Conservation (phyloP, 2,888 invertebrate species). For the Fragum whitleyi region DNA sequence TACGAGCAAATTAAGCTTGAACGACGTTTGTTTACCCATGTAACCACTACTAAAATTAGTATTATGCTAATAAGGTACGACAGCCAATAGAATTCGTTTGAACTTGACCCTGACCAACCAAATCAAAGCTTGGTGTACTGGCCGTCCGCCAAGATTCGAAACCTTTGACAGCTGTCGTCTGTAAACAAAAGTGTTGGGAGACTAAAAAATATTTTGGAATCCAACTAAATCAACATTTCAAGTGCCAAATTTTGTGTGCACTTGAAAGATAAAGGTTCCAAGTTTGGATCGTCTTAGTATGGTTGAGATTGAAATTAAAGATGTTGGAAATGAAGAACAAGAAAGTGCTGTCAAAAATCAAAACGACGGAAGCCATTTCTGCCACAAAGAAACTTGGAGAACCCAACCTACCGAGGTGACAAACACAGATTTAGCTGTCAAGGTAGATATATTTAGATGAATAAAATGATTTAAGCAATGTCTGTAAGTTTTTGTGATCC, state of each 20-base stretch:
- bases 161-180: constrained; percentile 73
- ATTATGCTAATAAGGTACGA: constrained; percentile 59
- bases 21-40: constrained; percentile 56
- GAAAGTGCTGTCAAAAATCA: background rate
- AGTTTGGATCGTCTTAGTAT: constrained; percentile 12
- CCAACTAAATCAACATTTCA: background rate
- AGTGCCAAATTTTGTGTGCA: background rate
- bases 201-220: constrained; percentile 9
- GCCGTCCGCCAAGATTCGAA: constrained; percentile 73
- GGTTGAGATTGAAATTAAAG: constrained; percentile 45
- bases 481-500: too few relatives aligned
- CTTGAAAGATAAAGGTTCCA: background rate
- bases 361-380: constrained; percentile 14
- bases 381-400: constrained; percentile 13
- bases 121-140: constrained; percentile 52
- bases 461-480: too few relatives aligned
- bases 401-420: constrained; percentile 3
- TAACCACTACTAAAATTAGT: constrained; percentile 61
- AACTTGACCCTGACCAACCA: constrained; percentile 58
- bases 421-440: constrained; percentile 4
- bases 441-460: constrained; percentile 14
- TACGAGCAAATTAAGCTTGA: too few relatives aligned
- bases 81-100: constrained; percentile 51
- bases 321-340: constrained; percentile 25
- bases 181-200: constrained; percentile 53